Conservation (phyloP, 2,113 vertebrate species). For the Cardinalis cardinalis region DNA sequence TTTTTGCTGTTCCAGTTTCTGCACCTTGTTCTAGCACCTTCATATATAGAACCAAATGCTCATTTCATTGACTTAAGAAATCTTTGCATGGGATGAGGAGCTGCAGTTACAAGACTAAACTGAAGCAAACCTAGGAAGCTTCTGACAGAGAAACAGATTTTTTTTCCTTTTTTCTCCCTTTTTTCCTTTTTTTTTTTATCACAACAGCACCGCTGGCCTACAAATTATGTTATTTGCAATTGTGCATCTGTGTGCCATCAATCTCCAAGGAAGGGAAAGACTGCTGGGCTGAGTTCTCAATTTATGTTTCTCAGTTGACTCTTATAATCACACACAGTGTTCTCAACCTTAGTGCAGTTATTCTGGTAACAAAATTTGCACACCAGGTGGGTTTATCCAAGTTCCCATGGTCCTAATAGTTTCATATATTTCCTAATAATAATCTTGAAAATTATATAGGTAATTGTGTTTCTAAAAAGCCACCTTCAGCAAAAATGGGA, state of each 20-base stretch:
- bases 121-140: background rate
- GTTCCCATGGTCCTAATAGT: slow-evolving; percentile 18
- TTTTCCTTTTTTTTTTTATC: background rate
- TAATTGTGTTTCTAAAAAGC: slow-evolving; percentile 2
- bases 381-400: slow-evolving; percentile 19
- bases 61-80: background rate
- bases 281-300: slow-evolving; percentile 11
- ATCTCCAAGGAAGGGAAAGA: slow-evolving; percentile 20
- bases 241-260: slow-evolving; percentile 17
- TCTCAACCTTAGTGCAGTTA: background rate
- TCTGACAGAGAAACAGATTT: background rate
- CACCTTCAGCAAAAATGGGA: background rate
- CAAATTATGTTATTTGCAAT: slow-evolving; percentile 9
- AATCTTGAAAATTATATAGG: slow-evolving; percentile 6
- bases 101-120: background rate
- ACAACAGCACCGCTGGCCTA: background rate
- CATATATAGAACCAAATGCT: background rate
- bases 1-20: background rate
- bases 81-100: background rate
- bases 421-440: slow-evolving; percentile 6
- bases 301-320: slow-evolving; percentile 51
- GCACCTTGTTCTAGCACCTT: background rate
- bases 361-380: slow-evolving; percentile 31
- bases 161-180: rapidly evolving
- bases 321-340: slow-evolving; percentile 3